Conservation (phyloP, 2,888 invertebrate species). For the Pterostichus niger region DNA sequence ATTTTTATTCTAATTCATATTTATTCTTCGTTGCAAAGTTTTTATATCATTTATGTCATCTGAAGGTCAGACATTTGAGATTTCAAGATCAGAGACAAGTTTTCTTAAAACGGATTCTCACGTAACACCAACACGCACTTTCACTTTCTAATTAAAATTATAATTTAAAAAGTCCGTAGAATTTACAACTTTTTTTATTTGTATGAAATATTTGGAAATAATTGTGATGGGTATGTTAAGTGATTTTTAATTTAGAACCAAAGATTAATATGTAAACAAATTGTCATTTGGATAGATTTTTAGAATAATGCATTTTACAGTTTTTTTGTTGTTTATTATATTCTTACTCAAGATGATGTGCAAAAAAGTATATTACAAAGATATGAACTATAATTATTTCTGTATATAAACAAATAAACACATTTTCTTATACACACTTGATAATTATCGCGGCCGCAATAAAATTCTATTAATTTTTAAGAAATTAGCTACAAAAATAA, state of each 20-base stretch:
- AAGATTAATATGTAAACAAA: background rate
- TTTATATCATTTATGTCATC: constrained; percentile 45
- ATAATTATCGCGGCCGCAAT: constrained; percentile 3
- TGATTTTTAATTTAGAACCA: constrained; percentile 1
- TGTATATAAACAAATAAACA: constrained; percentile 19
- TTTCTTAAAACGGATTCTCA: constrained; percentile 20
- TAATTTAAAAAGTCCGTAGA: background rate
- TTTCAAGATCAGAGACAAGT: constrained; percentile 33
- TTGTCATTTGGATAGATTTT: background rate
- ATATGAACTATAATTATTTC: constrained; percentile 16
- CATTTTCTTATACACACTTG: constrained; percentile 15
- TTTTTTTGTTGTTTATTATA: background rate
- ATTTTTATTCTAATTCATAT: constrained; percentile 23
- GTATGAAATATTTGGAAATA: background rate
- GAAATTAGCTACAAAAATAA: too few relatives aligned
- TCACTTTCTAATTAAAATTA: constrained; percentile 7
- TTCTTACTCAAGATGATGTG: background rate
- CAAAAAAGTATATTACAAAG: background rate
- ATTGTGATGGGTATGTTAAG: background rate
- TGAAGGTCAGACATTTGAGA: constrained; percentile 23
- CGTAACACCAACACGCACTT: constrained; percentile 8
- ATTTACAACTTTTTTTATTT: background rate
- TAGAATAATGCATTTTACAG: too few relatives aligned
- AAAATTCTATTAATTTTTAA: background rate
- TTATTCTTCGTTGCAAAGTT: constrained; percentile 26